These are phyloP conservation scores for Platycercus adscitus DNA, from an alignment of 2,113 vertebrate genomes.

Conservation along the genomic window DNA sequence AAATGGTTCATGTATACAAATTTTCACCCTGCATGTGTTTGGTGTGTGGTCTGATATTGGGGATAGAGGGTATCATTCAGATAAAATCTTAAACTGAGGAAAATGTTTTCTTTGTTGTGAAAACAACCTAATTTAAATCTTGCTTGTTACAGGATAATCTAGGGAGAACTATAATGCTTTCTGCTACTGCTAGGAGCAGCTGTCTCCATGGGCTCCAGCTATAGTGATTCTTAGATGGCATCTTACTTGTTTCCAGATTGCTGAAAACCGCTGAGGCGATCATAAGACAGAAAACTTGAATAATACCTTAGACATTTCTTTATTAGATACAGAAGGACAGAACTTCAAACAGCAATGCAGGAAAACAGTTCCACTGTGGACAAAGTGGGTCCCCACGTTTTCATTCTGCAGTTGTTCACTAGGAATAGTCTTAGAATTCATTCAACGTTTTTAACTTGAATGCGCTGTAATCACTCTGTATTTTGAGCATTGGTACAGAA, in stretches of 20 bases:
- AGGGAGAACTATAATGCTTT: neutral
- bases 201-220: rapidly evolving
- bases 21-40: neutral
- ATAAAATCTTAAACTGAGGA: neutral
- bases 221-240: neutral
- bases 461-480: neutral
- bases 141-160: neutral
- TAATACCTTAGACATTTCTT: neutral
- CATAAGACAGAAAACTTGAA: neutral
- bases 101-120: neutral
- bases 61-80: neutral
- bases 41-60: neutral
- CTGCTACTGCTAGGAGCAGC: neutral
- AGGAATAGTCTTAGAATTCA: neutral
- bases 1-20: neutral
- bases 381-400: neutral
- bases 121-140: neutral
- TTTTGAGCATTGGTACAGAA: neutral
- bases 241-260: neutral
- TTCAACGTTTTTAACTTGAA: neutral
- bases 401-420: neutral
- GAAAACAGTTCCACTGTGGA: neutral
- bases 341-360: neutral
- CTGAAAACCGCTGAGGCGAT: neutral
- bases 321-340: neutral